Conservation (phyloP, 2,113 vertebrate species). For the Buteo buteo region DNA sequence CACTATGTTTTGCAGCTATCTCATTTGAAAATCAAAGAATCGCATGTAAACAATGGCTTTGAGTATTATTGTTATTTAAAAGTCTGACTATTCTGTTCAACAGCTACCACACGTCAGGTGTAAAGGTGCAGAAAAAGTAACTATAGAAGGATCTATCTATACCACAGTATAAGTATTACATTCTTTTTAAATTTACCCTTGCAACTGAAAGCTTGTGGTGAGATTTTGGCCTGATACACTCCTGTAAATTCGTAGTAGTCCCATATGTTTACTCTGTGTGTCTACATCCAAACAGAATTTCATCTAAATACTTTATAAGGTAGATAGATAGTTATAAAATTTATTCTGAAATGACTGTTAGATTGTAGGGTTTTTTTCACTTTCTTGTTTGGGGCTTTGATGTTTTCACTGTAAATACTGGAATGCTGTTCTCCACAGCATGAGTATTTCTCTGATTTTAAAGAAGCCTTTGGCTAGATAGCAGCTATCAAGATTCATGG, state of each 20-base stretch:
- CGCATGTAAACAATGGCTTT: not conserved
- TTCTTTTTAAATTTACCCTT: not conserved
- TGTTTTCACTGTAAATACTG: not conserved
- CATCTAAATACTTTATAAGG: not conserved
- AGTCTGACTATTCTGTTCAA: not conserved
- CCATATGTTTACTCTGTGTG: not conserved
- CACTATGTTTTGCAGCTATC: not conserved
- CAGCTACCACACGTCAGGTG: not conserved
- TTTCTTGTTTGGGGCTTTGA: not conserved
- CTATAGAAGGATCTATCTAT: not conserved
- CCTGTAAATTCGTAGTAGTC: not conserved
- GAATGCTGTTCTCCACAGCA: not conserved
- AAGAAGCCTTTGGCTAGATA: not conserved
- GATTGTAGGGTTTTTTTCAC: not conserved
- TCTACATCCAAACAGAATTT: not conserved
- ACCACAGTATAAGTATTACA: not conserved
- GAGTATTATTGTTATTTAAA: not conserved
- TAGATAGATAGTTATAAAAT: not conserved
- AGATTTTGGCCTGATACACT: not conserved
- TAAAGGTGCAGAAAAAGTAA: not conserved
- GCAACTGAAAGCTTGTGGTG: fast-evolving
- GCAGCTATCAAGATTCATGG: not conserved
- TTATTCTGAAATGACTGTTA: not conserved
- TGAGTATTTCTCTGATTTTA: not conserved
- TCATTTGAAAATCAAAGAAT: not conserved